Conservation (phyloP, 30 jellyfish, hydroid and myxozoan genomes). For the Cassiopea xamachana region DNA sequence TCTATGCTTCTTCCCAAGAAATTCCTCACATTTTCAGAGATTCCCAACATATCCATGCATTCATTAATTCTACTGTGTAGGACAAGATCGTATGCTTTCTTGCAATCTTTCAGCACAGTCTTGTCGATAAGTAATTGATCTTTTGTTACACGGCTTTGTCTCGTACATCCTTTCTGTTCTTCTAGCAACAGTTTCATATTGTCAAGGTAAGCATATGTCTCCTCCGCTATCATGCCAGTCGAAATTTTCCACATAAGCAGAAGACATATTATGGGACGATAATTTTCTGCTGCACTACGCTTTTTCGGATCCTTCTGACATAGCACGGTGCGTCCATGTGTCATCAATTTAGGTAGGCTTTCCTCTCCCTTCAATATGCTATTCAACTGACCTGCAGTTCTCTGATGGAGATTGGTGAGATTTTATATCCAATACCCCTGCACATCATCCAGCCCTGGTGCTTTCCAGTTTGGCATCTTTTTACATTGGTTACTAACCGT, state of each 20-base stretch:
- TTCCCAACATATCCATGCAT: conserved; percentile 14
- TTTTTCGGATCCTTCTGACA: not conserved
- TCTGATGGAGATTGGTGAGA: not conserved
- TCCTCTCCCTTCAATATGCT: not conserved
- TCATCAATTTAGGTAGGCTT: not conserved
- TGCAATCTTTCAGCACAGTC: conserved; percentile 37
- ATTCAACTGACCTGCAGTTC: not conserved
- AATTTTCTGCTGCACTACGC: not conserved
- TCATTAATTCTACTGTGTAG: conserved; percentile 18
- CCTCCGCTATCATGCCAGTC: not conserved
- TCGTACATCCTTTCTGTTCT: conserved; percentile 40
- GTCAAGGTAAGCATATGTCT: not conserved
- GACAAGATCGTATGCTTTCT: conserved; percentile 14
- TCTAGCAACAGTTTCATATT: conserved; percentile 16
- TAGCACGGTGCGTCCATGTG: not conserved
- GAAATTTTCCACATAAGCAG: not conserved
- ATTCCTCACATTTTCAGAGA: conserved; percentile 3
- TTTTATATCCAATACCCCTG: not conserved
- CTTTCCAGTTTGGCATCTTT: not conserved
- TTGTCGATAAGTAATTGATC: conserved; percentile 40
- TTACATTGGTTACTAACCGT: not conserved
- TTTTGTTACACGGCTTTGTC: conserved; percentile 43
- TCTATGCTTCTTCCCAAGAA: not conserved
- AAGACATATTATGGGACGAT: not conserved
- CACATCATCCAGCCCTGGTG: not conserved